Base-by-base conservation (phyloP, 2,888 invertebrate genomes). In the Andrena camellia region DNA sequence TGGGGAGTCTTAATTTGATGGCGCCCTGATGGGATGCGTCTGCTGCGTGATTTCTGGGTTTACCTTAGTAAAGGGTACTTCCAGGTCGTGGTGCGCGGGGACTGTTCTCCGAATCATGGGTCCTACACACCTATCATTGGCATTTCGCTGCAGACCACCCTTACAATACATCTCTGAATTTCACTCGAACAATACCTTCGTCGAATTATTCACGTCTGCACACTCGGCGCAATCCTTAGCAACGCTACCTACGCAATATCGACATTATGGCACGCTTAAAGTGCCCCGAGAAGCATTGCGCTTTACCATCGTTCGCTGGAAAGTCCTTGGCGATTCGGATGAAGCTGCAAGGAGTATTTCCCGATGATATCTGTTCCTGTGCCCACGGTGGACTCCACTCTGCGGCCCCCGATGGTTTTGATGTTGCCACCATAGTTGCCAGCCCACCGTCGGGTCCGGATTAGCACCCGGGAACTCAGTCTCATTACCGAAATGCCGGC, bases 401-500 rank as follows among this genome's bases (percentile, higher is more conserved):
- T 73, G 83, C 76, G 33, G 57, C 57, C 35, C 35, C 20, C 69
- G 76, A 80, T 75, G 74, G 83, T 86, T 85, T 83, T 86, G 87
- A 86, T 86, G 78, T 86, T 86, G 81, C 86, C 77, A 76, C 79
- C 85, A 78, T 86, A 82, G 72, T 88, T 76, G 83, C 71, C 69
- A 75, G 70, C 64, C 77, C 78, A 31, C 72, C 72, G 64, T 48
- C 72, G 76, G 42, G 70, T 85, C 76, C 82, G 78, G 88, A 90
- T 91, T 91, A 90, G 83, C 84, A 80, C 86, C 77, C 71, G 71
- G 84, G 83, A 85, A 85, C 83, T 86, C 81, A 66, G 86, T 68
- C 90, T 89, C 90, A 88, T 91, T 91, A 90, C 86, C 77, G 86
- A 83, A 88, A 88, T 88, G 86, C 85, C 78, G 10, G 23, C 1